Evolutionary conservation across 2,888 invertebrate species (phyloP).

Genomic region (Spialia ferax): DNA sequence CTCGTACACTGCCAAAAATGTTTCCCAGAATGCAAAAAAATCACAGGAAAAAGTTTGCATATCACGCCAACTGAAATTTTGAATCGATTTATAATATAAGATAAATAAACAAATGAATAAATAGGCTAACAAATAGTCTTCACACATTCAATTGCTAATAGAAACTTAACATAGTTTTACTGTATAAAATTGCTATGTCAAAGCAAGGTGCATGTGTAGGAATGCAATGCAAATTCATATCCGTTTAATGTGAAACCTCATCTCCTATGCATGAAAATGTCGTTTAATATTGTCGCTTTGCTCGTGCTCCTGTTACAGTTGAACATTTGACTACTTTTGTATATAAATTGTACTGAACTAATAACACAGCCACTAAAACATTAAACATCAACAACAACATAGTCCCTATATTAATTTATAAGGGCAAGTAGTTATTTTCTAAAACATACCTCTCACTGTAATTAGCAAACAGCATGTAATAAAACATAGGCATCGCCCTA

Average conservation of each 20-base stretch:
- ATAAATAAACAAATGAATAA: too few relatives aligned
- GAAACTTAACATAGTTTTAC: too few relatives aligned
- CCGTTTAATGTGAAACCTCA: neutral
- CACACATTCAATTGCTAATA: too few relatives aligned
- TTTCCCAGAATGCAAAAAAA: conserved; percentile 67
- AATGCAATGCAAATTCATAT: neutral
- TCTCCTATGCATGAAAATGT: neutral
- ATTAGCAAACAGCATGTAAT: conserved; percentile 50
- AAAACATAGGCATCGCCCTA: conserved; percentile 53
- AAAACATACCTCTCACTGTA: conserved; percentile 52
- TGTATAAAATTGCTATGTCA: too few relatives aligned
- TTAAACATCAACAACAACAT: too few relatives aligned
- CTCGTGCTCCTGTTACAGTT: neutral
- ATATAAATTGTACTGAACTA: too few relatives aligned
- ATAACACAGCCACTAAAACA: too few relatives aligned
- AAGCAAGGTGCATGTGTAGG: too few relatives aligned
- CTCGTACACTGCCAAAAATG: conserved; percentile 77
- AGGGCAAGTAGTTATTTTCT: too few relatives aligned
- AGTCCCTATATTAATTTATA: too few relatives aligned
- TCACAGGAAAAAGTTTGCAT: conserved; percentile 66
- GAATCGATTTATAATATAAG: neutral
- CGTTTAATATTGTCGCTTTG: neutral
- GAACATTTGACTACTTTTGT: neutral
- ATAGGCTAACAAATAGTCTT: too few relatives aligned
- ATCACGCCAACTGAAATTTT: conserved; percentile 51